Percentiles rank a stretch among this genome's conserved stretches.
Evolutionary conservation across 2,113 vertebrate genomes (phyloP).

Genomic region (Lophura nycthemera): DNA sequence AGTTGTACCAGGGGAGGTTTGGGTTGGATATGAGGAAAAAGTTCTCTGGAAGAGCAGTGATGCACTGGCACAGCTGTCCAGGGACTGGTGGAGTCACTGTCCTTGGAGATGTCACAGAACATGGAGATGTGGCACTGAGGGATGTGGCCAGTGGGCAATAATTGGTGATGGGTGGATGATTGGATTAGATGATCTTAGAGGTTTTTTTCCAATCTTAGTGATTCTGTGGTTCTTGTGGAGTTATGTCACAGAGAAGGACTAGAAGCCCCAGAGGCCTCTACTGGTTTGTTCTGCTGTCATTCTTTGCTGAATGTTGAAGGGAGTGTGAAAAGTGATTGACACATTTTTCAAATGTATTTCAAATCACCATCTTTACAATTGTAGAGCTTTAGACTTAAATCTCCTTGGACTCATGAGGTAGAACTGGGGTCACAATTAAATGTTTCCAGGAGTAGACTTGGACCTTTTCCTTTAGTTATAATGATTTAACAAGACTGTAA

Average conservation of each 20-base stretch:
- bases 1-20: not conserved
- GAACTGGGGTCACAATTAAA: not conserved
- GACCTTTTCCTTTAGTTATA: not conserved
- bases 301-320: not conserved
- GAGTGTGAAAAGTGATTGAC: not conserved
- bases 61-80: too few relatives aligned
- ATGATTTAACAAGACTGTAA: not conserved
- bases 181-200: not conserved
- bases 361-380: not conserved
- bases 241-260: not conserved
- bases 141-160: not conserved
- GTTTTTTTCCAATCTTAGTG: not conserved
- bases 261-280: not conserved
- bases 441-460: not conserved
- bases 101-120: not conserved
- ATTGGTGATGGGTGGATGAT: not conserved
- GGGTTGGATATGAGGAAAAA: not conserved
- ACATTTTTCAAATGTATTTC: not conserved
- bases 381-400: conserved; percentile 21
- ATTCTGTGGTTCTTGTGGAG: not conserved
- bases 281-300: not conserved
- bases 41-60: too few relatives aligned
- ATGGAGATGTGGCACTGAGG: not conserved
- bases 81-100: too few relatives aligned
- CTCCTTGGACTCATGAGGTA: not conserved